These are phyloP conservation scores for Tolmerus cingulatus DNA, from an alignment of 2,888 invertebrate genomes.

Conservation along the genomic window DNA sequence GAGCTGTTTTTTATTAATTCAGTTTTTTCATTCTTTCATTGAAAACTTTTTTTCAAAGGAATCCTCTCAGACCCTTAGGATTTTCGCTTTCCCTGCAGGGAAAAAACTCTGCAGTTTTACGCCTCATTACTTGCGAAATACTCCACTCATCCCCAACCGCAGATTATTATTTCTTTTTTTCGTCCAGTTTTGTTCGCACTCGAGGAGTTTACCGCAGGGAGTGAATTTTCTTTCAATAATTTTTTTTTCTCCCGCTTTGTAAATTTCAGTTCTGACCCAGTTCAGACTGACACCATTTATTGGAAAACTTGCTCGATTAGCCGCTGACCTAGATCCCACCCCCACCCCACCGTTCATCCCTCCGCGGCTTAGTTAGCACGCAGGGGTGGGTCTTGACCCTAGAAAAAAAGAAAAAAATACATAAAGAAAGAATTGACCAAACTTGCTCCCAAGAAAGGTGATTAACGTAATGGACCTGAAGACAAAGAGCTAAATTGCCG, in stretches of 20 bases:
- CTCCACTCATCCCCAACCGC: not conserved
- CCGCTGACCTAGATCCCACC: not conserved
- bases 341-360: not conserved
- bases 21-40: not conserved
- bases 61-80: not conserved
- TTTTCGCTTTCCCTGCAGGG: not conserved
- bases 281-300: not conserved
- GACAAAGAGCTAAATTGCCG: slow-evolving; percentile 13
- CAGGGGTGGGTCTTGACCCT: not conserved
- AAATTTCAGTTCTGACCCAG: not conserved
- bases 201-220: not conserved
- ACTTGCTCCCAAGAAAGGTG: not conserved
- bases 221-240: not conserved
- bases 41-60: not conserved
- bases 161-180: not conserved
- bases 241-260: not conserved
- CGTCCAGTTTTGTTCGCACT: not conserved
- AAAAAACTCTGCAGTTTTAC: not conserved
- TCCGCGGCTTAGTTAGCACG: not conserved
- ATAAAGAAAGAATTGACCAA: not conserved
- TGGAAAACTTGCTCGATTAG: not conserved
- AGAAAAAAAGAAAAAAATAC: not conserved
- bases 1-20: not conserved
- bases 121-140: not conserved
- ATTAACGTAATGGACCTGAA: slow-evolving; percentile 18